Evolutionary conservation across 2,888 invertebrate species (phyloP).

Genomic region (Plebejus melissa): DNA sequence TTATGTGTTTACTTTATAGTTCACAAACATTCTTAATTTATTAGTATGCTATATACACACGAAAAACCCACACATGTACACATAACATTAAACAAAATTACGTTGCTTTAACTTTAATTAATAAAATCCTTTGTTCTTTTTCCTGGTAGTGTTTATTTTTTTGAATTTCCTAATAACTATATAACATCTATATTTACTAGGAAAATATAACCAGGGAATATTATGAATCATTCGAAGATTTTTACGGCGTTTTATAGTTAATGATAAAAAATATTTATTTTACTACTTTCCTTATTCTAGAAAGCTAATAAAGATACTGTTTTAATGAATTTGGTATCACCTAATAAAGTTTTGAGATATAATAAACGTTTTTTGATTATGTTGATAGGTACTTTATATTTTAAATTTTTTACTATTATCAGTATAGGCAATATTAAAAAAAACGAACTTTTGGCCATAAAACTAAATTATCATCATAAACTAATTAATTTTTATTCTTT

Average conservation of each 20-base stretch:
- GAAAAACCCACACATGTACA: neutral
- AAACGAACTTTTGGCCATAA: no score
- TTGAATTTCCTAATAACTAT: neutral
- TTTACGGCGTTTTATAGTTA: neutral
- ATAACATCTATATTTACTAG: neutral
- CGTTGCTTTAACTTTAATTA: conserved; percentile 6
- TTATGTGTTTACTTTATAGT: no score
- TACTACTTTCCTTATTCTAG: neutral
- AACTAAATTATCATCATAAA: no score
- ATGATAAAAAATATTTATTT: neutral
- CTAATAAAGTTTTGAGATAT: neutral
- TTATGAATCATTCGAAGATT: neutral
- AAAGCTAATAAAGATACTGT: neutral
- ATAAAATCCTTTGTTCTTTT: conserved; percentile 12
- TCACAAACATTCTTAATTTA: no score
- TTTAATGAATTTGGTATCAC: conserved; percentile 4
- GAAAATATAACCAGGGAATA: neutral
- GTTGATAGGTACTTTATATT: neutral
- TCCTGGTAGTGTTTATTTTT: conserved; percentile 23
- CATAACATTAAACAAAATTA: neutral
- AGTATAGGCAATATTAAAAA: no score
- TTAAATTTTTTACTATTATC: neutral
- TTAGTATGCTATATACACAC: neutral
- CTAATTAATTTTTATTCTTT: no score
- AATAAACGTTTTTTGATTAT: neutral